Conservation (phyloP, 2,113 vertebrate species). For the Laterallus jamaicensis region DNA sequence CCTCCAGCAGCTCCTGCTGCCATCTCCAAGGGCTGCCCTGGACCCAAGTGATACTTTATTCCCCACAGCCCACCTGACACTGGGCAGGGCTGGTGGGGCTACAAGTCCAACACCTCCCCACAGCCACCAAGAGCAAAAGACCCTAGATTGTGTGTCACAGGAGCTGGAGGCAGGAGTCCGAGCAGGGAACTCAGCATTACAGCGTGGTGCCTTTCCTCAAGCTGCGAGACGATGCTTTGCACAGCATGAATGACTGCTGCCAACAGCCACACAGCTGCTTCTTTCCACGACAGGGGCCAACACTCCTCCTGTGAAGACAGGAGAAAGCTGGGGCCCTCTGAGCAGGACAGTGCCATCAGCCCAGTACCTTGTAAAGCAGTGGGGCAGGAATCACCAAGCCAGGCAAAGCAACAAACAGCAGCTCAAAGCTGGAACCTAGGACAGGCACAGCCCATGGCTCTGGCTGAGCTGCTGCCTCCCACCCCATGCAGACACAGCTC, state of each 20-base stretch:
- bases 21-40: neutral
- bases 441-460: accelerated
- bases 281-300: neutral
- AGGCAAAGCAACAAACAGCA: neutral
- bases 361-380: accelerated
- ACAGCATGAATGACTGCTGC: neutral
- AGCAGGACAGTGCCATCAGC: neutral
- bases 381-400: neutral
- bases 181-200: accelerated
- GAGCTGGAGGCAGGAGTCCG: neutral
- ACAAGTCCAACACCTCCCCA: neutral
- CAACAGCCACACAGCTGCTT: neutral
- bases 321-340: neutral
- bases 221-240: accelerated
- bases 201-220: neutral
- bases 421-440: neutral
- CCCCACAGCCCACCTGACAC: neutral
- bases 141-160: too few relatives aligned
- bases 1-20: neutral
- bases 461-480: neutral
- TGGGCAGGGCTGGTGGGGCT: neutral
- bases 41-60: accelerated
- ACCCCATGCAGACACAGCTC: neutral
- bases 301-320: neutral
- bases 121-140: neutral